phyloP scores from a whole-genome alignment of 2,888 invertebrate species.

The Acleris emargana region DNA sequence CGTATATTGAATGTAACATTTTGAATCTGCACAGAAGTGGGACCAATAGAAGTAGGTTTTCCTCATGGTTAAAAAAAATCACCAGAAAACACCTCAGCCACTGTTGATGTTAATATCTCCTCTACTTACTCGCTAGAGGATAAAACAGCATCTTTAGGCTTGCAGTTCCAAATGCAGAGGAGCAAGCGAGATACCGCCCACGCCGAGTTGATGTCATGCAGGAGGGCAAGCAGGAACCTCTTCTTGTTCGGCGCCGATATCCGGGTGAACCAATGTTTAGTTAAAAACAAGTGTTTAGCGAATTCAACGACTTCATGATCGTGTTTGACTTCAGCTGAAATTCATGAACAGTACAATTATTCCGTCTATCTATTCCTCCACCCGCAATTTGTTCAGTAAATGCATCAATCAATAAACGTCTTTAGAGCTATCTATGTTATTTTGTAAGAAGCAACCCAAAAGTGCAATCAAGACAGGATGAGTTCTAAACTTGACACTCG shows the following conservation, averaged over 20 bases:
- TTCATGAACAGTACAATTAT: neutral
- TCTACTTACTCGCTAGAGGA: slow-evolving; percentile 60
- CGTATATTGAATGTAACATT: too few species aligned
- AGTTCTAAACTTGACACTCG: too few species aligned
- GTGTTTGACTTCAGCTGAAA: slow-evolving; percentile 36
- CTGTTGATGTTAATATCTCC: too few species aligned
- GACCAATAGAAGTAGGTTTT: neutral
- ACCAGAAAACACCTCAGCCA: too few species aligned
- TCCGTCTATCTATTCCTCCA: too few species aligned
- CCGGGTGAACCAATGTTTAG: slow-evolving; percentile 67
- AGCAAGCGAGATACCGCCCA: slow-evolving; percentile 65
- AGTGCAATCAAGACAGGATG: too few species aligned
- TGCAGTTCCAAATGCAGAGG: slow-evolving; percentile 71
- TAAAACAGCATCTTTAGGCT: slow-evolving; percentile 67
- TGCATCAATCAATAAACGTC: too few species aligned
- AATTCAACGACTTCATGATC: slow-evolving; percentile 51
- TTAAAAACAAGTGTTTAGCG: slow-evolving; percentile 57
- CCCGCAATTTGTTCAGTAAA: too few species aligned
- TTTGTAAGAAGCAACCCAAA: too few species aligned
- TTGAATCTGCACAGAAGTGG: too few species aligned
- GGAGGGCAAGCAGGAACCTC: slow-evolving; percentile 57
- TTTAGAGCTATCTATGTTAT: too few species aligned
- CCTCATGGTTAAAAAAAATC: too few species aligned
- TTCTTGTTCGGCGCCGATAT: slow-evolving; percentile 69
- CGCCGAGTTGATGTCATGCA: slow-evolving; percentile 62